Base-by-base conservation (phyloP, 1,140 invertebrate genomes). In the Drosophila jambulina region DNA sequence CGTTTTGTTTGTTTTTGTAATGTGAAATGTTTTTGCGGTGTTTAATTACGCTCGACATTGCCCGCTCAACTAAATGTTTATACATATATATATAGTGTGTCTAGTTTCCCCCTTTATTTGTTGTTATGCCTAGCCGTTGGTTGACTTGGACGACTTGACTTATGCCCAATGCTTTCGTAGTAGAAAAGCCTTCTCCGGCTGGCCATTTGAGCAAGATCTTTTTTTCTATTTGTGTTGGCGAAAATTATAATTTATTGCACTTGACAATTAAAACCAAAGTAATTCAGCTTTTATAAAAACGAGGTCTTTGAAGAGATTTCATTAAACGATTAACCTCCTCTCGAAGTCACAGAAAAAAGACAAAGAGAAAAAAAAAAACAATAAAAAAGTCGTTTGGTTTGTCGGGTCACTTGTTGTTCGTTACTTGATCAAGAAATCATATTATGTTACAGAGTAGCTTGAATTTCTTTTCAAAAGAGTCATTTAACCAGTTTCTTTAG, bases 21-120 rank as follows among this genome's bases (percentile, higher is more conserved):
- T 83, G 78, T 87, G 62, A 87, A 87, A 79, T 82, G 78, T 72
- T 76, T 72, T 80, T 76, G 71, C 54, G 25, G 64, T 75, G 53
- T 80, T 87, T 87, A 87, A 87, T 83, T 80, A 67, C 71, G 49
- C 51, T 77, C 80, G 80, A 63, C 76, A 74, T 67, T 88, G 82
- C 54, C 65, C 19, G 72, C 2, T 57, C 58, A 60, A 49, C 81
- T 48, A 74, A 79, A 69, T 82, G 83, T 80, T 77, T 87, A 67
- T 51, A 67, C 42, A 69, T 69, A 67, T 25, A 32, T 64, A 68
- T 62, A 25, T 64, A 48, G 15, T 25, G 40, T 38, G 61, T 45
- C 17, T 64, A 56, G 27, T 34, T 38, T 40, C 2, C 29, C 38
- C 17, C 8, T 25, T 13, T 46, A 45, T 43, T 48, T 58, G 17